Base-by-base conservation (phyloP, 2,888 invertebrate species). In the Sphaerophoria rueppellii region DNA sequence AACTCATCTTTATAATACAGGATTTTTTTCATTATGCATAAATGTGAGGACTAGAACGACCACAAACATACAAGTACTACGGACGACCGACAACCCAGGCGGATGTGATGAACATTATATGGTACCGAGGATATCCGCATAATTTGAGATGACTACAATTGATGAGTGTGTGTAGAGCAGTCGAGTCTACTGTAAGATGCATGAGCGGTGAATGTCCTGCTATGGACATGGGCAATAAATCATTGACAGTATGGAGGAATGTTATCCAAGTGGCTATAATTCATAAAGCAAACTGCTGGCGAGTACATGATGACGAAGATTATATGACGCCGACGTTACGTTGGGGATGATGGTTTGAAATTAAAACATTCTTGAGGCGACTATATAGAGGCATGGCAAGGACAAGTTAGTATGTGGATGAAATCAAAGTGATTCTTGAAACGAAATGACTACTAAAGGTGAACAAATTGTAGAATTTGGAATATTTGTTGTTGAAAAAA, bases 171-270 rank as follows among this genome's bases (percentile, higher is more conserved):
- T 63, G 43, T 35, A 60, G 24, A 24, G 24, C 24, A 24, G 24
- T 24, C 24, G 24, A 24, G 2, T 24, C 24, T 37, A 40, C 57
- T 75, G 67, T 57, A 73, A 72, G 82, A 77, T 76, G 72, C 72
- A 82, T 76, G 76, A 77, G 60, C 67, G 52, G 35, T 37, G 71
- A 55, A 69, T 77, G 72, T 73, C 63, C 77, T 77, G 60, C 72
- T 46, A 40, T 77, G 82, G 77, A 77, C 77, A 67, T 77, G 72
- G 32, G 67, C 43, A 76, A 82, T 82, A 77, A 82, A 82, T 82
- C 82, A 82, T 82, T 82, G 77, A 82, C 82, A 73, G 67, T 37
- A 73, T 43, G 37, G 46, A 73, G 60, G 67, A 79, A 73, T 73
- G 52, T 79, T 79, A 73, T 79, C 60, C 71, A 60, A 67, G 58